Evolutionary conservation across 2,113 vertebrate genomes (phyloP).

Genomic region (Trinectes maculatus): DNA sequence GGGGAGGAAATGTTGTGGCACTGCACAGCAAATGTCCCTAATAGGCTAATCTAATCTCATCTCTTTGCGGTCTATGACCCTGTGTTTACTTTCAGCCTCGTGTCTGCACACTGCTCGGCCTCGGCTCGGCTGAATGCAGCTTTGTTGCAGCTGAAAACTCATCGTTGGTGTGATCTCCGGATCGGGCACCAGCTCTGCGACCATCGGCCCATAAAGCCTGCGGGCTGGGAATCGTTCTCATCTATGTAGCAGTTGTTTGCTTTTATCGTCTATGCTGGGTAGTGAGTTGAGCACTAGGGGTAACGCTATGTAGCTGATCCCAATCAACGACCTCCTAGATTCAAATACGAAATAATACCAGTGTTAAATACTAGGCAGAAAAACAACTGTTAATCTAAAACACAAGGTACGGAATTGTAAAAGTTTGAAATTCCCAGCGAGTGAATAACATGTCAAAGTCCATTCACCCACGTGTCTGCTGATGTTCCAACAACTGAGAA

Average conservation of each 20-base stretch:
- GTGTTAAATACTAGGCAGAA: no score
- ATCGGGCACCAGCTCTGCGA: slow-evolving; percentile 54
- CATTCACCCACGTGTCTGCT: background rate
- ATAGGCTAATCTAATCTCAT: slow-evolving; percentile 80
- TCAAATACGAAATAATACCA: background rate
- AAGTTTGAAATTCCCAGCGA: no score
- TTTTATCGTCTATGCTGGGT: slow-evolving; percentile 14
- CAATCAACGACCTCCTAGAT: background rate
- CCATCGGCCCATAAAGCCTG: slow-evolving; percentile 50
- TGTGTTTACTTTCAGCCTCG: slow-evolving; percentile 77
- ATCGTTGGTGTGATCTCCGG: slow-evolving; percentile 62
- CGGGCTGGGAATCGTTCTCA: slow-evolving; percentile 27
- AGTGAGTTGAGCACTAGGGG: background rate
- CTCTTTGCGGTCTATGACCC: slow-evolving; percentile 71
- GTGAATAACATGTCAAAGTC: slow-evolving; percentile 20
- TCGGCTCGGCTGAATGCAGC: slow-evolving; percentile 68
- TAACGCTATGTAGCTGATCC: background rate
- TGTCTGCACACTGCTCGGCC: slow-evolving; percentile 66
- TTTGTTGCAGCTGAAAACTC: slow-evolving; percentile 66
- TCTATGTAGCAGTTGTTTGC: slow-evolving; percentile 9
- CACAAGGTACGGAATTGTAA: no score
- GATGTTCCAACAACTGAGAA: background rate
- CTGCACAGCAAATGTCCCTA: slow-evolving; percentile 77
- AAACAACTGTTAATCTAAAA: no score
- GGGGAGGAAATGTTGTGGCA: slow-evolving; percentile 66